Percentiles rank a stretch among this genome's conserved stretches.
Conservation (phyloP, 2,797 vertebrate genomes). For the Acrocephalus scirpaceus region DNA sequence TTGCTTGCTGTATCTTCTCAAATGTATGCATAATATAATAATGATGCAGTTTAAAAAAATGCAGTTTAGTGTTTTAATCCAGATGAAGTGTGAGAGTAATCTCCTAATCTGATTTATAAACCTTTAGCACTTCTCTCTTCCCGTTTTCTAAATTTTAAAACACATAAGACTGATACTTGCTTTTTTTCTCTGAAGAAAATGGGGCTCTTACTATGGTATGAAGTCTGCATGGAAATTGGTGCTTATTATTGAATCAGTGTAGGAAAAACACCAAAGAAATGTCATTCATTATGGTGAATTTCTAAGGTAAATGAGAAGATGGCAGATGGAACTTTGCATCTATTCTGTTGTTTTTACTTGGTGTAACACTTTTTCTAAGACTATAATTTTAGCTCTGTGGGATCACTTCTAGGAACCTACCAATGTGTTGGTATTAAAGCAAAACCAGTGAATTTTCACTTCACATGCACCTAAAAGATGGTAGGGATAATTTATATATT, state of each 20-base stretch:
- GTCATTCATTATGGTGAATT: background rate
- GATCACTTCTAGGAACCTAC: background rate
- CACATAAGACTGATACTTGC: accelerated
- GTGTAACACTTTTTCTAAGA: background rate
- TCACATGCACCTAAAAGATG: background rate
- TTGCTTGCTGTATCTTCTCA: background rate
- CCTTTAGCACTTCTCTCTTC: background rate
- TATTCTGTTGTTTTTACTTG: background rate
- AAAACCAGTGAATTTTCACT: background rate
- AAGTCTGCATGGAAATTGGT: background rate
- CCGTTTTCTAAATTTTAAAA: background rate
- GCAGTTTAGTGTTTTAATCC: background rate
- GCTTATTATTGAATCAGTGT: background rate
- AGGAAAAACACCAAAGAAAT: background rate
- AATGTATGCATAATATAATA: background rate
- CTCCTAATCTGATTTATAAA: background rate
- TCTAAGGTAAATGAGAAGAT: background rate
- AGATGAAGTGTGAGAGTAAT: background rate
- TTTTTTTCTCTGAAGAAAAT: background rate
- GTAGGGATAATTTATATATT: background rate
- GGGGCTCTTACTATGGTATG: background rate
- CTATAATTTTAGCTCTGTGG: background rate
- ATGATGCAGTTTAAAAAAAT: background rate
- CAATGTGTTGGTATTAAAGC: background rate
- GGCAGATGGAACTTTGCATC: background rate